These are phyloP conservation scores for Eumerus sabulonum DNA, from an alignment of 2,888 invertebrate species.

Conservation along the genomic window DNA sequence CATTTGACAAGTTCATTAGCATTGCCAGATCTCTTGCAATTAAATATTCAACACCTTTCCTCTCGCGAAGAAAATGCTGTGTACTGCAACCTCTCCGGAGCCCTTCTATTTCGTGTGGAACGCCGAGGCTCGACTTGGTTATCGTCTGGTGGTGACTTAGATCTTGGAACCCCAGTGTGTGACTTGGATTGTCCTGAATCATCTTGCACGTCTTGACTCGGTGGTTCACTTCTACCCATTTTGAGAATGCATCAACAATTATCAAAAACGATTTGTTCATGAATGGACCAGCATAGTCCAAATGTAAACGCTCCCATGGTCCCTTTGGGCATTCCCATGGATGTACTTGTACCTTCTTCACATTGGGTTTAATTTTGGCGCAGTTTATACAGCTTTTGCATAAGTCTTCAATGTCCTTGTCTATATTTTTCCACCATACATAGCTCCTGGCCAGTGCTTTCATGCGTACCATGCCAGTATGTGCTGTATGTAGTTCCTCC, in stretches of 20 bases:
- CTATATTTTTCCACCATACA: conserved; percentile 5
- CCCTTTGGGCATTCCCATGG: conserved; percentile 7
- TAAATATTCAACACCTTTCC: neutral
- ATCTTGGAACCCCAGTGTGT: neutral
- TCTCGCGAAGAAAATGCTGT: neutral
- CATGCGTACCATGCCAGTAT: neutral
- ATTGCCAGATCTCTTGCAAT: neutral
- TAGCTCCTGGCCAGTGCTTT: no score
- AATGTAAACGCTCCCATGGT: conserved; percentile 24
- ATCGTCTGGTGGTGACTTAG: neutral
- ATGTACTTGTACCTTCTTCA: conserved; percentile 2
- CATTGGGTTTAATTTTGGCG: conserved; percentile 14
- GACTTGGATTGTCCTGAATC: neutral
- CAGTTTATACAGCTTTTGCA: conserved; percentile 21
- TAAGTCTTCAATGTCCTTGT: no score
- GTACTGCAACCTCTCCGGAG: neutral
- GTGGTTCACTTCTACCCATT: conserved; percentile 14
- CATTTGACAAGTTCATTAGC: no score
- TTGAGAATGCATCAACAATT: conserved; percentile 35
- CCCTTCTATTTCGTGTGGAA: conserved; percentile 4
- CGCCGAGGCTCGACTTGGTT: neutral
- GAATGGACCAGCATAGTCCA: conserved; percentile 35
- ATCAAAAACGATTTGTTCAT: conserved; percentile 31
- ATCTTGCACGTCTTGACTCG: neutral
- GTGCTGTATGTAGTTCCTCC: conserved; percentile 29